Percentiles rank a stretch among this genome's conserved stretches.
These are phyloP conservation scores for Branchipolynoe longqiensis DNA, from an alignment of 2,888 invertebrate genomes.

Conservation along the genomic window DNA sequence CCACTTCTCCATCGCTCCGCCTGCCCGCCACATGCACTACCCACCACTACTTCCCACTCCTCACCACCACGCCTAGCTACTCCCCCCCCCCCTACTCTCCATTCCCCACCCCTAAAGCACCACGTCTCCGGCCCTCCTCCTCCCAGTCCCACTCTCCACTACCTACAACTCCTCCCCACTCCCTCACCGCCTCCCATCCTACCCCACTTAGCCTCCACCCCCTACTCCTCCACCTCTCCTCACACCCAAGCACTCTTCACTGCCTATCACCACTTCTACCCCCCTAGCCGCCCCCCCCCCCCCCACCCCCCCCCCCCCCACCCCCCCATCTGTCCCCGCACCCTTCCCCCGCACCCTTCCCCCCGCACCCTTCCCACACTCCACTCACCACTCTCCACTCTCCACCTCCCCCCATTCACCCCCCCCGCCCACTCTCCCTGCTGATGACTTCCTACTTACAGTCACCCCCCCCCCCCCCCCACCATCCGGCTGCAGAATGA, in stretches of 20 bases:
- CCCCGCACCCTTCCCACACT: not conserved
- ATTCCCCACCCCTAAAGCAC: too few species aligned
- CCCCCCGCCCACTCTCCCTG: not conserved
- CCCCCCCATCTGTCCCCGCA: not conserved
- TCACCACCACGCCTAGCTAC: too few species aligned
- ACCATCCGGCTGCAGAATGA: not conserved
- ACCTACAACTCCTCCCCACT: not conserved
- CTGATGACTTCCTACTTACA: not conserved
- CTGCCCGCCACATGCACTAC: too few species aligned
- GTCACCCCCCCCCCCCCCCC: not conserved
- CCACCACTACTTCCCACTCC: too few species aligned
- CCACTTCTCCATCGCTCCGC: too few species aligned
- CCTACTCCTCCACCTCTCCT: not conserved
- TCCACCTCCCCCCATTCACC: not conserved
- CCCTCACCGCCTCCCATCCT: not conserved
- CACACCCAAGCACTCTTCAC: not conserved
- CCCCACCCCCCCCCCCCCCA: not conserved
- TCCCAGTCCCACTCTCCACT: too few species aligned
- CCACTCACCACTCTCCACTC: not conserved
- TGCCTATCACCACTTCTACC: not conserved
- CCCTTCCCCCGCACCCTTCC: not conserved
- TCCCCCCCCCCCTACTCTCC: too few species aligned
- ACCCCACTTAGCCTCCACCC: not conserved
- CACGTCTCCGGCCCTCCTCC: too few species aligned
- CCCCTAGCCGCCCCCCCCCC: not conserved